Percentiles rank a stretch among this genome's conserved stretches.
phyloP scores from a whole-genome alignment of 2,113 vertebrate genomes.

The Menura novaehollandiae region DNA sequence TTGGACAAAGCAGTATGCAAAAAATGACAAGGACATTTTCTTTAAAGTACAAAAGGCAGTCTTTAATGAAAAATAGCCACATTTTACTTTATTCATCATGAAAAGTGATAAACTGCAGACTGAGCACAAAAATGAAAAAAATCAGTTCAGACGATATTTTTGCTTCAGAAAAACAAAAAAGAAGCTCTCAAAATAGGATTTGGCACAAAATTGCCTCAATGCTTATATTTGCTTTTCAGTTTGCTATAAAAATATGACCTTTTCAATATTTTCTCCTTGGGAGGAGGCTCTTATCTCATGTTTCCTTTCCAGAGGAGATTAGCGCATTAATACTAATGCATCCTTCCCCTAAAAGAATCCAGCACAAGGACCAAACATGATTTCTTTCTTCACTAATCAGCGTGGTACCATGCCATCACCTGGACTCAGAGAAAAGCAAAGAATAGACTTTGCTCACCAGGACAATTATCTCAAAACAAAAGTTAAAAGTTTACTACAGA shows the following conservation, averaged over 20 bases:
- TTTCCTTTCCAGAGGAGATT: constrained; percentile 36
- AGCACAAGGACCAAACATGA: neutral
- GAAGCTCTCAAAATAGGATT: constrained; percentile 18
- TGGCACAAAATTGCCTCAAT: constrained; percentile 6
- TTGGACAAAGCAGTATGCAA: neutral
- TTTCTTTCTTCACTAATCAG: neutral
- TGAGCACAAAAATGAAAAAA: constrained; percentile 24
- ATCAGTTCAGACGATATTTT: neutral
- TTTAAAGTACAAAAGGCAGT: neutral
- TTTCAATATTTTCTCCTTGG: constrained; percentile 41
- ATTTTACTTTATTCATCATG: constrained; percentile 18
- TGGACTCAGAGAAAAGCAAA: neutral
- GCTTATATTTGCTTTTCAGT: constrained; percentile 23
- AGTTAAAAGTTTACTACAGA: neutral
- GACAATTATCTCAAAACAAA: neutral
- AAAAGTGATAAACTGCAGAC: constrained; percentile 1
- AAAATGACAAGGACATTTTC: constrained; percentile 14
- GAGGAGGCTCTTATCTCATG: neutral
- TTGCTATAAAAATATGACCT: constrained; percentile 54
- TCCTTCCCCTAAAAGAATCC: neutral
- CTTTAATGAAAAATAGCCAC: neutral
- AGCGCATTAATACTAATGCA: neutral
- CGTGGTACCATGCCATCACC: neutral
- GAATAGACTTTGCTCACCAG: neutral
- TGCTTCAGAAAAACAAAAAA: constrained; percentile 16